Evolutionary conservation across 2,888 invertebrate species (phyloP).

Genomic region (Nowickia ferox): DNA sequence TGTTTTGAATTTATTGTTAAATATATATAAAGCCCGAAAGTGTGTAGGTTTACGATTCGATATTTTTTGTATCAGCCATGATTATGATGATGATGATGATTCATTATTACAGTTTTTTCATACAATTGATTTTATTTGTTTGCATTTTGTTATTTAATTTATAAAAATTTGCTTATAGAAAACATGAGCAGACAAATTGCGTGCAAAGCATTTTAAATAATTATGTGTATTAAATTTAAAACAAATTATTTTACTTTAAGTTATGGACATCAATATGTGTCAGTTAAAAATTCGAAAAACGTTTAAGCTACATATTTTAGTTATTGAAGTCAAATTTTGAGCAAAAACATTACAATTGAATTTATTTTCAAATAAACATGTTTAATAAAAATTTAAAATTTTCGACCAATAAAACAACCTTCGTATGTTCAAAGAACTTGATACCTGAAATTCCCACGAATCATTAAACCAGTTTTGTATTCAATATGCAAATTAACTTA

Average conservation of each 20-base stretch:
- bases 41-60: background rate
- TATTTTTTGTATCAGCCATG: background rate
- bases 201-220: constrained; percentile 52
- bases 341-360: background rate
- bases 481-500: constrained; percentile 3
- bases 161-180: constrained; percentile 1
- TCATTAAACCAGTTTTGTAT: constrained; percentile 35
- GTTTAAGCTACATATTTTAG: background rate
- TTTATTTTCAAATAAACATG: constrained; percentile 27
- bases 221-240: constrained; percentile 5
- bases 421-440: constrained; percentile 62
- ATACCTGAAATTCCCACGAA: constrained; percentile 55
- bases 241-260: background rate
- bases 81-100: constrained; percentile 42
- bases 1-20: too few relatives aligned
- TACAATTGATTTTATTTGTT: constrained; percentile 23
- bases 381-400: constrained; percentile 44
- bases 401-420: constrained; percentile 34
- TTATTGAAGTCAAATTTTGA: constrained; percentile 22
- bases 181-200: constrained; percentile 25
- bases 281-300: constrained; percentile 12
- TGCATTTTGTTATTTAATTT: background rate
- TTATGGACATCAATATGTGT: background rate
- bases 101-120: constrained; percentile 50
- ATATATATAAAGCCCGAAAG: too few relatives aligned